Evolutionary conservation across 2,113 vertebrate genomes (phyloP).

Genomic region (Coreoperca whiteheadi): DNA sequence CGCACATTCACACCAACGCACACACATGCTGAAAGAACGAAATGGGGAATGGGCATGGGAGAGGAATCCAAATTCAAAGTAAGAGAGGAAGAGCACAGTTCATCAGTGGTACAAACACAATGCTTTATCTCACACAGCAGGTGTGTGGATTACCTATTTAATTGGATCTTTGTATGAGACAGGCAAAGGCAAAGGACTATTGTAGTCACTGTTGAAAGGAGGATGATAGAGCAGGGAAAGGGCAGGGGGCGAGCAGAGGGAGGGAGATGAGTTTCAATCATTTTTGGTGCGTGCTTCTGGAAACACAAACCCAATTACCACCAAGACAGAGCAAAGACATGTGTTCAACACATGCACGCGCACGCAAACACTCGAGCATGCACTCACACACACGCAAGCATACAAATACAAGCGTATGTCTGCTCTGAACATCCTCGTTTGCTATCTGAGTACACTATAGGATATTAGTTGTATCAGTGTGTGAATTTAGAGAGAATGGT

Average conservation of each 20-base stretch:
- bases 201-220: slow-evolving; percentile 46
- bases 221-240: slow-evolving; percentile 20
- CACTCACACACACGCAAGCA: slow-evolving; percentile 3
- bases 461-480: slow-evolving; percentile 2
- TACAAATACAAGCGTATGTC: neutral
- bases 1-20: neutral
- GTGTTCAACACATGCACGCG: neutral
- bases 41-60: neutral
- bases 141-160: slow-evolving; percentile 66
- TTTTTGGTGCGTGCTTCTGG: slow-evolving; percentile 20
- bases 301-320: slow-evolving; percentile 53
- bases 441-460: neutral
- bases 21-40: neutral
- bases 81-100: slow-evolving; percentile 36
- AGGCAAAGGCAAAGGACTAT: slow-evolving; percentile 35
- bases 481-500: neutral
- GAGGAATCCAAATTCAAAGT: slow-evolving; percentile 30
- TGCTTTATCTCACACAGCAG: slow-evolving; percentile 56
- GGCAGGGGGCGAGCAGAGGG: neutral
- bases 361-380: neutral
- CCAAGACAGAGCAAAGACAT: neutral
- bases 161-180: slow-evolving; percentile 60
- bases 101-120: slow-evolving; percentile 35
- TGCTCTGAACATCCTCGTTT: neutral
- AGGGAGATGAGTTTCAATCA: slow-evolving; percentile 35